Conservation (phyloP, 2,888 invertebrate species). For the Agrotis segetum region DNA sequence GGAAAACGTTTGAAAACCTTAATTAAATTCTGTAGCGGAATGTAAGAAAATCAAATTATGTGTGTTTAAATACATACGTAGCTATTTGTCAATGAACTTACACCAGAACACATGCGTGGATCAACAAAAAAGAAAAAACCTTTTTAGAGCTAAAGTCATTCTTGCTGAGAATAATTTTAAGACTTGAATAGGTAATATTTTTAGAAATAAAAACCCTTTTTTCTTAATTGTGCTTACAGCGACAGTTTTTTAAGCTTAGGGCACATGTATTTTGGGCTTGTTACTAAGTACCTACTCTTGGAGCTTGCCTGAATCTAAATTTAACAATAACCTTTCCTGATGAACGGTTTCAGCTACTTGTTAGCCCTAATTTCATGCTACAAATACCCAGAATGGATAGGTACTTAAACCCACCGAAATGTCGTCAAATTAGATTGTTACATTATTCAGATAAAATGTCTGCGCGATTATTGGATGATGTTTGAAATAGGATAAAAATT, state of each 20-base stretch:
- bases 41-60: too few species aligned
- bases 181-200: background rate
- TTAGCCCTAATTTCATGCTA: conserved; percentile 13
- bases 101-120: too few species aligned
- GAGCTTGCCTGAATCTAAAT: conserved; percentile 20
- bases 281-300: background rate
- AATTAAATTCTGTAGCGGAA: too few species aligned
- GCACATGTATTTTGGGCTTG: conserved; percentile 14
- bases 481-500: background rate
- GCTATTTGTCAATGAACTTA: too few species aligned
- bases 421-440: background rate
- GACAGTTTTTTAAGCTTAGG: background rate
- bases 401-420: background rate
- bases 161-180: background rate
- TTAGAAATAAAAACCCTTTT: background rate
- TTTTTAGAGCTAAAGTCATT: too few species aligned
- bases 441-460: conserved; percentile 4
- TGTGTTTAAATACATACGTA: too few species aligned
- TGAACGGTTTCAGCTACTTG: background rate
- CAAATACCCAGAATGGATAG: background rate
- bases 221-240: conserved; percentile 1
- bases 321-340: conserved; percentile 9
- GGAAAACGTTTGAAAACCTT: too few species aligned
- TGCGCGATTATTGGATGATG: background rate
- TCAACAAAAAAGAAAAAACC: too few species aligned